phyloP scores from a whole-genome alignment of 2,888 invertebrate genomes.

The Sepiola atlantica region DNA sequence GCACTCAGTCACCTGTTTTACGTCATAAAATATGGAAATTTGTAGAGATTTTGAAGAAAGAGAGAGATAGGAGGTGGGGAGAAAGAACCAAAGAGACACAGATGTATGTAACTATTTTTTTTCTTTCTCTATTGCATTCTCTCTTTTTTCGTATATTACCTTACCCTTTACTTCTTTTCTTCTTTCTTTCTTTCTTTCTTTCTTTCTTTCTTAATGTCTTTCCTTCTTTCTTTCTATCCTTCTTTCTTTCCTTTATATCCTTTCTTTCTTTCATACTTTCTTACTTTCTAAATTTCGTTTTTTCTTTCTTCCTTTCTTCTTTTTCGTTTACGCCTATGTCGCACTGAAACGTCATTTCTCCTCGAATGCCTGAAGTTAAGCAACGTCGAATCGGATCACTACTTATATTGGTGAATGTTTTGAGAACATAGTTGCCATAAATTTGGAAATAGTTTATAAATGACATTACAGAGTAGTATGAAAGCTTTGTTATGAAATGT shows the following conservation, averaged over 20 bases:
- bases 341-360: background rate
- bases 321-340: background rate
- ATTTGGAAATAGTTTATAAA: no score
- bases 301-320: background rate
- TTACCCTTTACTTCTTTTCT: background rate
- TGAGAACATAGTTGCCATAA: no score
- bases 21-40: background rate
- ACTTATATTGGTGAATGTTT: no score
- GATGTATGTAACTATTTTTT: background rate
- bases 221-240: background rate
- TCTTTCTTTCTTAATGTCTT: background rate
- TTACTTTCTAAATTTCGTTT: background rate
- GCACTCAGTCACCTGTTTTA: background rate
- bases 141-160: background rate
- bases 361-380: no score
- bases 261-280: background rate
- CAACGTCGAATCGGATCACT: no score
- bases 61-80: background rate
- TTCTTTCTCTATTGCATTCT: background rate
- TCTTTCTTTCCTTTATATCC: background rate
- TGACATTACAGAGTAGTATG: no score
- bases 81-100: background rate
- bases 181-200: background rate
- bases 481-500: no score
- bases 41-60: background rate